Evolutionary conservation across 2,113 vertebrate genomes (phyloP).

Genomic region (Channa maculata): DNA sequence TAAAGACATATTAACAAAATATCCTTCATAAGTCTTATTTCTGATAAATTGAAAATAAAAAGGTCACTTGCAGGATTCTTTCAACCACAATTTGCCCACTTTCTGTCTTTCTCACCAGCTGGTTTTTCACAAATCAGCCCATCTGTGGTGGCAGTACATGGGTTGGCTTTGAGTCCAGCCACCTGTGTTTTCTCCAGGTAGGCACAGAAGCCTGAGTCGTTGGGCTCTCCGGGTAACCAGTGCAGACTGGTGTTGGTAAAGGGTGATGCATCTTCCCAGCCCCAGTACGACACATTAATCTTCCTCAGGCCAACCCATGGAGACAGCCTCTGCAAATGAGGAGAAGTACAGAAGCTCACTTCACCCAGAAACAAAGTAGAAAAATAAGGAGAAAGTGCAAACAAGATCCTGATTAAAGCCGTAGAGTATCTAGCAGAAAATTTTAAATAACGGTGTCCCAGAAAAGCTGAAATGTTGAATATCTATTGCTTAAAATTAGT

Average conservation of each 20-base stretch:
- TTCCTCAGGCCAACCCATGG: constrained; percentile 96
- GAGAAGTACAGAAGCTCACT: no score
- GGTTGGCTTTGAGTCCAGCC: constrained; percentile 89
- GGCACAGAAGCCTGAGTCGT: constrained; percentile 93
- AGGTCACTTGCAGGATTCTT: background rate
- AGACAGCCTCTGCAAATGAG: constrained; percentile 84
- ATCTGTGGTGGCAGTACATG: constrained; percentile 90
- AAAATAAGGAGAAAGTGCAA: background rate
- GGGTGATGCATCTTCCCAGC: constrained; percentile 94
- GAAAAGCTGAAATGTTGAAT: background rate
- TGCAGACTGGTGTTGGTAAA: constrained; percentile 90
- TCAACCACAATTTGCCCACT: accelerated
- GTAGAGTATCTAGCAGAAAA: no score
- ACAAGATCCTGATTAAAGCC: background rate
- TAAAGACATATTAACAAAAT: no score
- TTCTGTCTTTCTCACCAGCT: constrained; percentile 76
- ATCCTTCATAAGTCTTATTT: no score
- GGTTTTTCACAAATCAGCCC: constrained; percentile 93
- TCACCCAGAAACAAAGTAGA: background rate
- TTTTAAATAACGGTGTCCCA: constrained; percentile 2
- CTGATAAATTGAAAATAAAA: no score
- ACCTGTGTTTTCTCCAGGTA: constrained; percentile 84
- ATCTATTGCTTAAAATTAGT: no score
- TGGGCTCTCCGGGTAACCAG: constrained; percentile 90
- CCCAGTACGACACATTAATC: constrained; percentile 96